A percentile compares a stretch with the other conserved stretches of the same genome.
phyloP scores from a whole-genome alignment of 2,888 invertebrate species.

The Drosophila hawaiiensis region DNA sequence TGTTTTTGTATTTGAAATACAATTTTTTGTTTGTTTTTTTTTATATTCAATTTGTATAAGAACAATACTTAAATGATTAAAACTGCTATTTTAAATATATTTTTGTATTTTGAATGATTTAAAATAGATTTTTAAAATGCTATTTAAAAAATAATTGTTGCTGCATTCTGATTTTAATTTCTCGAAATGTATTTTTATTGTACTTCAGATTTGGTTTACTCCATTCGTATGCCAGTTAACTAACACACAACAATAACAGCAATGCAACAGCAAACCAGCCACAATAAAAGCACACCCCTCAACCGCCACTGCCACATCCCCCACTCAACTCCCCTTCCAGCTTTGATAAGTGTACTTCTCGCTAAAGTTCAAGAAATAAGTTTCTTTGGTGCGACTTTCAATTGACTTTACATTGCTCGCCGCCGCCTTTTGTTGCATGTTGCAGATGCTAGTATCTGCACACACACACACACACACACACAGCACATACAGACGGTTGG shows the following conservation, averaged over 20 bases:
- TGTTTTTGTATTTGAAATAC: neutral
- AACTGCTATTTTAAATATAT: neutral
- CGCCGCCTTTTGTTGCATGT: slow-evolving; percentile 31
- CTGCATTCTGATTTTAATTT: neutral
- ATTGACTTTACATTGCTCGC: slow-evolving; percentile 68
- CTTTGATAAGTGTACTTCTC: slow-evolving; percentile 10
- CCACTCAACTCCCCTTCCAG: neutral
- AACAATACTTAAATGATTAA: neutral
- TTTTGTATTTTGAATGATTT: neutral
- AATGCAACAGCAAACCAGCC: neutral
- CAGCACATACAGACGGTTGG: neutral
- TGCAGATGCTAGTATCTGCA: slow-evolving; percentile 18
- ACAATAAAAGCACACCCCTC: neutral
- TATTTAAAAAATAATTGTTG: too few species aligned
- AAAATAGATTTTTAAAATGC: neutral
- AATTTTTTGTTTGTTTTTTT: neutral
- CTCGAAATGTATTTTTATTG: neutral
- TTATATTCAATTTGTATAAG: neutral
- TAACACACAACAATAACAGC: neutral
- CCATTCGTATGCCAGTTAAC: neutral
- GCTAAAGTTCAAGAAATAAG: slow-evolving; percentile 35
- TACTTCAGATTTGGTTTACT: neutral
- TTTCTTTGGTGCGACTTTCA: slow-evolving; percentile 65
- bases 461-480: slow-evolving; percentile 16
- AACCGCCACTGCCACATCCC: neutral